These are phyloP conservation scores for Bombycilla garrulus DNA, from an alignment of 2,113 vertebrate species.

Conservation along the genomic window DNA sequence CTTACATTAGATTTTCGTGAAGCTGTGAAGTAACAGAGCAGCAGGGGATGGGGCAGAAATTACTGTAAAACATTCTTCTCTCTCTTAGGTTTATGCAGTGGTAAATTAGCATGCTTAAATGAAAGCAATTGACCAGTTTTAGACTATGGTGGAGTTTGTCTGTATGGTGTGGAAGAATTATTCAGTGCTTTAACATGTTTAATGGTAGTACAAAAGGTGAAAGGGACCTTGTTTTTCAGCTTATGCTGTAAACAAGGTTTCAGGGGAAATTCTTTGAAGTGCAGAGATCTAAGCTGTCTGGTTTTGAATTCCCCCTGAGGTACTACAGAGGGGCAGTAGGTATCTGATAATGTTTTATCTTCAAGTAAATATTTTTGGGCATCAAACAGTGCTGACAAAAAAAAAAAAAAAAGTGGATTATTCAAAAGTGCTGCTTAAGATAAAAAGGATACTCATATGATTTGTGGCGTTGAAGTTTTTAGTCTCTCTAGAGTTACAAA, in stretches of 20 bases:
- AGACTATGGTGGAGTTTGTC: background rate
- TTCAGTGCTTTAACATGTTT: slow-evolving; percentile 64
- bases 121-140: slow-evolving; percentile 40
- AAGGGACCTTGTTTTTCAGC: slow-evolving; percentile 62
- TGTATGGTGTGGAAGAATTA: slow-evolving; percentile 22
- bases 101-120: slow-evolving; percentile 55
- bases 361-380: slow-evolving; percentile 64
- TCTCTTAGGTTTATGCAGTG: slow-evolving; percentile 22
- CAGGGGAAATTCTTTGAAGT: slow-evolving; percentile 77
- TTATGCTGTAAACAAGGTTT: slow-evolving; percentile 74
- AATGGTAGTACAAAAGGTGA: slow-evolving; percentile 69
- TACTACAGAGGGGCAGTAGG: slow-evolving; percentile 68
- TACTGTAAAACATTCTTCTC: slow-evolving; percentile 21
- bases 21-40: background rate
- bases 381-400: slow-evolving; percentile 73
- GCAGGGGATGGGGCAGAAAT: slow-evolving; percentile 22
- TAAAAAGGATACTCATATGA: slow-evolving; percentile 36
- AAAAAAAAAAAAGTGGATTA: slow-evolving; percentile 37
- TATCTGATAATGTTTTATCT: slow-evolving; percentile 71
- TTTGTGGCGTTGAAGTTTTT: slow-evolving; percentile 22
- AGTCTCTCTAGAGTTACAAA: slow-evolving; percentile 1
- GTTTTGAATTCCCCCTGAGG: slow-evolving; percentile 62
- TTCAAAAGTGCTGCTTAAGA: slow-evolving; percentile 49
- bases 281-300: slow-evolving; percentile 67
- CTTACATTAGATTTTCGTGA: background rate